Evolutionary conservation across 2,113 vertebrate genomes (phyloP), one percentile per base, ranked within the genome.

Genomic region (Myxocyprinus asiaticus): DNA sequence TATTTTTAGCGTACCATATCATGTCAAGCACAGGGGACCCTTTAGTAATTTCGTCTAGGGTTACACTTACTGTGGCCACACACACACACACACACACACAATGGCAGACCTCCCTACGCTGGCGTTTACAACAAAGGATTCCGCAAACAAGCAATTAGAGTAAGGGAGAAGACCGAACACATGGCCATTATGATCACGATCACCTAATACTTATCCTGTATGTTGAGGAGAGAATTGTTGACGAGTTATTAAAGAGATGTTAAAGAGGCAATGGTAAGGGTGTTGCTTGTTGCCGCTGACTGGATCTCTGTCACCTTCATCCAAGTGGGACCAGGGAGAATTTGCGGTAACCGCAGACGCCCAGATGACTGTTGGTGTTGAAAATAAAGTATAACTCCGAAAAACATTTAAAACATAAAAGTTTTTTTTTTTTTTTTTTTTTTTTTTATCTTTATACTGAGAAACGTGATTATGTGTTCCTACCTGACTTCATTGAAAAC

Each of bases 1-100:
- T 93, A 91, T 91, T 91, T 90, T 91, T 92, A 92, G 90, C 83
- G 61, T 62, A 82, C 55, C 85, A 84, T 91, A 90, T 93, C 91
- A 91, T 91, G 85, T 88, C 82, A 71, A 85, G 53, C 88, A 79
- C 71, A 71, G n/a, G 73, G 72, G 87, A 88, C 86, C 87, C 89
- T 87, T 87, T 90, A 91, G 92, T 91, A 90, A 91, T 89, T 88
- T 91, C 84, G 59, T 89, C 88, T 91, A 89, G 86, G 84, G 89
- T 91, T 91, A 88, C 91, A 89, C 88, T 87, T 88, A 88, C 86
- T 75, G 84, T 85, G 85, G 80, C 84, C 86, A 82, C 82, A 89
- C 88, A 33, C 22, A 91, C 90, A 92, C 90, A 92, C 86, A 82
- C 82, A 89, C 88, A 33, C 22, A 91, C 90, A 92, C 90, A 92